phyloP scores from a whole-genome alignment of 2,113 vertebrate species.

The Burhinus oedicnemus region DNA sequence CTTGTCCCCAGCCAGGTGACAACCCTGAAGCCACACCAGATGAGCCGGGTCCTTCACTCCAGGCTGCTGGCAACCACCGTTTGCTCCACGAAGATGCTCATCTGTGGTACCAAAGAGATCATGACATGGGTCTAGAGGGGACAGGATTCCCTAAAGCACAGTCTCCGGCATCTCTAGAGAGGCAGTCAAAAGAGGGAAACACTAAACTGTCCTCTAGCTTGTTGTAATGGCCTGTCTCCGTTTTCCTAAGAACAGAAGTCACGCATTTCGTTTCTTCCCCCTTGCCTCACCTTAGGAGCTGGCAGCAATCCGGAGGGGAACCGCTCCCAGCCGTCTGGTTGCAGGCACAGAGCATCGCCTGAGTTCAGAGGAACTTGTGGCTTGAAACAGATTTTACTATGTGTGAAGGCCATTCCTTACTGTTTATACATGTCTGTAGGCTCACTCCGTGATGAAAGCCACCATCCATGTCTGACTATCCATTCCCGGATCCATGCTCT shows the following conservation, averaged over 20 bases:
- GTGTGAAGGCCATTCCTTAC: background rate
- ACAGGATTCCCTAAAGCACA: background rate
- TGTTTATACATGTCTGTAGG: fast-evolving
- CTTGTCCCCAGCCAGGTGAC: background rate
- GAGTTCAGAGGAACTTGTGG: background rate
- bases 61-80: background rate
- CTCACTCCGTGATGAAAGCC: background rate
- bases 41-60: background rate
- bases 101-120: background rate
- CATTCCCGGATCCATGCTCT: background rate
- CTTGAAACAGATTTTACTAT: fast-evolving
- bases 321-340: fast-evolving
- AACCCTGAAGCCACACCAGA: background rate
- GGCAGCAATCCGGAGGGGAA: background rate
- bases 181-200: background rate
- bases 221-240: fast-evolving
- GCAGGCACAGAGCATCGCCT: background rate
- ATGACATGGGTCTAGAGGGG: background rate
- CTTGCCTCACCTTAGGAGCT: background rate
- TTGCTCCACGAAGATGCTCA: background rate
- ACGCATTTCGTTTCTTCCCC: background rate
- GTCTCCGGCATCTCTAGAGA: background rate
- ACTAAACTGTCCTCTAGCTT: background rate
- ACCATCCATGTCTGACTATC: fast-evolving
- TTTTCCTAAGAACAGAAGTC: background rate